phyloP scores from a whole-genome alignment of 1,140 invertebrate species.

The Brachionus rotundiformis region DNA sequence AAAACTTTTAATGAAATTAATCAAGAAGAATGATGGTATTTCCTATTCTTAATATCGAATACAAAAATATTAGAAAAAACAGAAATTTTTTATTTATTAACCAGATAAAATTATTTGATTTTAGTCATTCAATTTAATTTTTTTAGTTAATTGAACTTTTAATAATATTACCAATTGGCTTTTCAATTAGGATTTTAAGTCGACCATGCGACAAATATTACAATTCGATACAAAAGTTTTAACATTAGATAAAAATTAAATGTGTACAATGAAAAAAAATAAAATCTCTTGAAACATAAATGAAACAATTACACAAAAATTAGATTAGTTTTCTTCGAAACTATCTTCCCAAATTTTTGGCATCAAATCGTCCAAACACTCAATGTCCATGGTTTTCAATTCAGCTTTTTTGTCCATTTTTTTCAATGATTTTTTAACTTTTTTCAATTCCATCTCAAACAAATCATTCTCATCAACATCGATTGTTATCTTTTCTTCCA shows the following conservation, averaged over 20 bases:
- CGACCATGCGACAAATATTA: constrained; percentile 9
- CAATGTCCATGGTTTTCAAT: background rate
- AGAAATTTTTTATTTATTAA: constrained; percentile 18
- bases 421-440: constrained; percentile 33
- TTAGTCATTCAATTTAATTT: background rate
- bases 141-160: background rate
- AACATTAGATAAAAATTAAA: constrained; percentile 4
- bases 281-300: background rate
- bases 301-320: background rate
- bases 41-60: no score
- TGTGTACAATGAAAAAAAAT: constrained; percentile 9
- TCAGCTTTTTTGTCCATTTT: constrained; percentile 31
- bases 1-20: no score
- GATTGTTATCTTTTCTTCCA: background rate
- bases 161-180: constrained; percentile 5
- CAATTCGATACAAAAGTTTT: constrained; percentile 43
- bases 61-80: background rate
- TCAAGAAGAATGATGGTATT: no score
- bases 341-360: constrained; percentile 29
- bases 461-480: background rate
- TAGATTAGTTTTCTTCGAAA: background rate
- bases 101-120: background rate
- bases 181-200: background rate
- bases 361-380: constrained; percentile 21
- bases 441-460: constrained; percentile 33